These are phyloP conservation scores for Triplophysa siluroides DNA, from an alignment of 2,113 vertebrate species.

Conservation along the genomic window DNA sequence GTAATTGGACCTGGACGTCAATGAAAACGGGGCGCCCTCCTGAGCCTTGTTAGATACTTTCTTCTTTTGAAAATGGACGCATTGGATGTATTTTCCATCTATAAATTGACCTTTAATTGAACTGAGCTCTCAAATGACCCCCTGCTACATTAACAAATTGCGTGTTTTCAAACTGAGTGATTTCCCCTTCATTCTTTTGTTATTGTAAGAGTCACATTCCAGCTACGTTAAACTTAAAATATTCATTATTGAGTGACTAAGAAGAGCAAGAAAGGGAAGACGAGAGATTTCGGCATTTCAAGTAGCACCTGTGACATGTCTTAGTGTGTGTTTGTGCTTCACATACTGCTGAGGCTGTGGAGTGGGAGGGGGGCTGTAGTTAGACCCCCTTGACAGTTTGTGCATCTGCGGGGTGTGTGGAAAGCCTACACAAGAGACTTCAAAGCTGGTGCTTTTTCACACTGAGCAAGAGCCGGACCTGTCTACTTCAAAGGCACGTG, in stretches of 20 bases:
- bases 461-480: conserved; percentile 23
- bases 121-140: not conserved
- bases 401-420: not conserved
- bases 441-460: conserved; percentile 10
- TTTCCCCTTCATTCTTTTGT: not conserved
- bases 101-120: not conserved
- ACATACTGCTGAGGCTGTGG: not conserved
- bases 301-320: not conserved
- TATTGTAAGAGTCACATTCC: too few species aligned
- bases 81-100: not conserved
- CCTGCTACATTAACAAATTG: not conserved
- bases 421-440: conserved; percentile 13
- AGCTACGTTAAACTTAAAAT: not conserved
- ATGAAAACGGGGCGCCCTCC: not conserved
- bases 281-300: not conserved
- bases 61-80: not conserved
- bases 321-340: conserved; percentile 13
- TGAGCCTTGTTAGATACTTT: not conserved
- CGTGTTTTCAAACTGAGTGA: not conserved
- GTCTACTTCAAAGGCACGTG: conserved; percentile 28
- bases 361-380: conserved; percentile 4
- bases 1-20: not conserved
- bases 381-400: conserved; percentile 27
- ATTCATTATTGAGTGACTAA: not conserved
- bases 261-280: not conserved